Evolutionary conservation across 2,113 vertebrate species (phyloP).

Genomic region (Microtus montanus): DNA sequence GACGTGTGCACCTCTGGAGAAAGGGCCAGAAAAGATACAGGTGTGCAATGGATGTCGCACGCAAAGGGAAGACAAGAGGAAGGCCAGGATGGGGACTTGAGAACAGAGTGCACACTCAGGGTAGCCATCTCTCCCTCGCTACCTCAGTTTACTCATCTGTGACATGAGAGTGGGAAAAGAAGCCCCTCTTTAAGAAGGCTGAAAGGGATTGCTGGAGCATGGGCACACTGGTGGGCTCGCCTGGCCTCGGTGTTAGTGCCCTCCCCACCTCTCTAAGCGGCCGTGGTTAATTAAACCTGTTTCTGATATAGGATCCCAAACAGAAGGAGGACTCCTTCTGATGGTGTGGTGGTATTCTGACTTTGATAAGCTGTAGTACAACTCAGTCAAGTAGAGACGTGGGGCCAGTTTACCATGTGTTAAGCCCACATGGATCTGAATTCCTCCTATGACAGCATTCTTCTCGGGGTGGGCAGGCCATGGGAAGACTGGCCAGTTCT

Average conservation of each 20-base stretch:
- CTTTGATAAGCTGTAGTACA: background rate
- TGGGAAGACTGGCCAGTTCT: background rate
- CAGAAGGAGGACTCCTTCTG: background rate
- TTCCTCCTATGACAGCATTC: rapidly evolving
- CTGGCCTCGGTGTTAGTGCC: background rate
- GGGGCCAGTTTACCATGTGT: background rate
- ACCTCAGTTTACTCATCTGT: background rate
- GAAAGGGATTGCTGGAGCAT: background rate
- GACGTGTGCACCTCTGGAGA: background rate
- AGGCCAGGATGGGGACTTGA: no score
- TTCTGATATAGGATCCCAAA: background rate
- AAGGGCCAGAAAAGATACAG: background rate
- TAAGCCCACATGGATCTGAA: no score
- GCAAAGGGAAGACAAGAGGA: background rate
- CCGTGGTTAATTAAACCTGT: background rate
- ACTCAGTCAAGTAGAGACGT: background rate
- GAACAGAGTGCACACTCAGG: background rate
- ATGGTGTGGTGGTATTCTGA: background rate
- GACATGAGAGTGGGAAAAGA: background rate
- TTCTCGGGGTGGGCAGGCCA: rapidly evolving
- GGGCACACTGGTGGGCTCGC: background rate
- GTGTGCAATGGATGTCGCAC: no score
- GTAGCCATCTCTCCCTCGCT: background rate
- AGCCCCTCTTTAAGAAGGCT: background rate
- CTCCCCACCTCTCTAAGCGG: background rate